These are phyloP conservation scores for Phrynocephalus forsythii DNA, from an alignment of 2,797 vertebrate species.

Conservation along the genomic window DNA sequence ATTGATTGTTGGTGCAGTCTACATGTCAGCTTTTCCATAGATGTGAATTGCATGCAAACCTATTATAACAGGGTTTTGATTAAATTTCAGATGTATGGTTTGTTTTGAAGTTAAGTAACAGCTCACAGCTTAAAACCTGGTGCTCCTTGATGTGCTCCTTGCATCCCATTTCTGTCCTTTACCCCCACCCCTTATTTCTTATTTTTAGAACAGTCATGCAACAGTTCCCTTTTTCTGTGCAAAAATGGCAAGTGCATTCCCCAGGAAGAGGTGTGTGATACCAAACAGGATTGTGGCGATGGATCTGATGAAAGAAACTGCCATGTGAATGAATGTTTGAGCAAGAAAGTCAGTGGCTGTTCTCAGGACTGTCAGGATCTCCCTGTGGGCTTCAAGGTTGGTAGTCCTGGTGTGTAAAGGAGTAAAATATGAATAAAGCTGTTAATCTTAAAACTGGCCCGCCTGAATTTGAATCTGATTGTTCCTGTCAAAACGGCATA, in stretches of 20 bases:
- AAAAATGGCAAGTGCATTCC: constrained; percentile 95
- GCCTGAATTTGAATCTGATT: not conserved
- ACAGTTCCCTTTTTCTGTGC: constrained; percentile 86
- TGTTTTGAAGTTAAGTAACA: not conserved
- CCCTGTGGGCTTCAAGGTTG: constrained; percentile 94
- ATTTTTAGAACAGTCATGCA: constrained; percentile 85
- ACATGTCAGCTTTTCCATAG: not conserved
- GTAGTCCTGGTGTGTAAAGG: constrained; percentile 54
- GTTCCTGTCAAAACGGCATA: accelerated
- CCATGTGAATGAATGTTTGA: constrained; percentile 94
- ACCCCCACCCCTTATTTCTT: constrained; percentile 60
- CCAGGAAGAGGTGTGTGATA: constrained; percentile 87
- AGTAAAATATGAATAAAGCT: not conserved
- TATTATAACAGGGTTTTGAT: not conserved
- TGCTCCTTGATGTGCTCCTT: constrained; percentile 30
- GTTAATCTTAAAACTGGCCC: not conserved
- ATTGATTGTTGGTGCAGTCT: not conserved
- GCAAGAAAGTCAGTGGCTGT: constrained; percentile 94
- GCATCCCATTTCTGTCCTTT: constrained; percentile 33
- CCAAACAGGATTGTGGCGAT: constrained; percentile 92
- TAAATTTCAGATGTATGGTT: not conserved
- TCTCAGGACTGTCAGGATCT: constrained; percentile 97
- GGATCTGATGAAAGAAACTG: constrained; percentile 95
- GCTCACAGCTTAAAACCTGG: not conserved
- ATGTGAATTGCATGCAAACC: not conserved